Percentiles rank a stretch among this genome's conserved stretches.
These are phyloP conservation scores for Tipula vernalis DNA, from an alignment of 2,888 invertebrate genomes.

Conservation along the genomic window DNA sequence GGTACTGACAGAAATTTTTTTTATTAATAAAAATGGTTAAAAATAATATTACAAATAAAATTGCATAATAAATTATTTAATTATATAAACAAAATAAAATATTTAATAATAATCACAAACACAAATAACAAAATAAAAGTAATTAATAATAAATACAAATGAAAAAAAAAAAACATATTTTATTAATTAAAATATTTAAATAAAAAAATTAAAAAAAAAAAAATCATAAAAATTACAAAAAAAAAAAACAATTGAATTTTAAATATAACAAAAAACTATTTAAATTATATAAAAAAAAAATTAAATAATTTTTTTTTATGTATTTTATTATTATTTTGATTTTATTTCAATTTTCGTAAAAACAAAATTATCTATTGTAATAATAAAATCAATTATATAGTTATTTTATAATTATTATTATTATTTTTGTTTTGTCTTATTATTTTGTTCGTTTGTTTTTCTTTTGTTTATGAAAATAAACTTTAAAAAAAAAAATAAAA, in stretches of 20 bases:
- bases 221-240: neutral
- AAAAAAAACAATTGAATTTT: neutral
- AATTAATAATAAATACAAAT: neutral
- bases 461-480: neutral
- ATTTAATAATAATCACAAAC: constrained; percentile 4
- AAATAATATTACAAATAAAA: neutral
- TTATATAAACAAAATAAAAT: neutral
- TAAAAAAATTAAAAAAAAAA: neutral
- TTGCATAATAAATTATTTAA: neutral
- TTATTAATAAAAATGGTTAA: neutral
- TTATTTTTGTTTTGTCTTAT: neutral
- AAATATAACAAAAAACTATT: neutral
- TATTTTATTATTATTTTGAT: neutral
- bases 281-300: neutral
- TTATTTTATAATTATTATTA: neutral
- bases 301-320: neutral
- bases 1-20: constrained; percentile 6
- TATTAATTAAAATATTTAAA: constrained; percentile 4
- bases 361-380: neutral
- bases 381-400: neutral
- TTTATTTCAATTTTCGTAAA: neutral
- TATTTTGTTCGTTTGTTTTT: neutral
- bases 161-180: neutral
- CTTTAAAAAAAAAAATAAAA: neutral
- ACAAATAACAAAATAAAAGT: neutral